phyloP scores from a whole-genome alignment of 2,113 vertebrate genomes.

The Mugil cephalus region DNA sequence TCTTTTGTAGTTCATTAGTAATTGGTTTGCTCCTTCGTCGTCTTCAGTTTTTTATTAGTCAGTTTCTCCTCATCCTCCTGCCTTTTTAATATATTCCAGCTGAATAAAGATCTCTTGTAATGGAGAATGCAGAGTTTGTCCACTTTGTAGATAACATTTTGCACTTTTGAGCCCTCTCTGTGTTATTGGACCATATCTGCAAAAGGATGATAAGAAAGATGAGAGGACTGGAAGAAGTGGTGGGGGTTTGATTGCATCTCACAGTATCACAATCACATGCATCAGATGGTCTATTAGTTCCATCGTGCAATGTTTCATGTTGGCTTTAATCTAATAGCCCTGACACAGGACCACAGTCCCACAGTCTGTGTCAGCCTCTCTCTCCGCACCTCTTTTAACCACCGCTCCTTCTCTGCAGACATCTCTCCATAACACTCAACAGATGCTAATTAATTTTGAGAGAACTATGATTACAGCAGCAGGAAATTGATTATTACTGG shows the following conservation, averaged over 20 bases:
- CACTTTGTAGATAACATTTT: constrained; percentile 51
- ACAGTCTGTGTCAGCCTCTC: constrained; percentile 32
- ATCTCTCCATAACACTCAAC: constrained; percentile 51
- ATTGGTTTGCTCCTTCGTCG: constrained; percentile 1
- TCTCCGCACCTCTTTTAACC: constrained; percentile 31
- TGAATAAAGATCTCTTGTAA: constrained; percentile 35
- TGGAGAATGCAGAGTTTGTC: constrained; percentile 18
- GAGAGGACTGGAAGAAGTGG: constrained; percentile 9
- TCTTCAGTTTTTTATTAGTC: constrained; percentile 26
- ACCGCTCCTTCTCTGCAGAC: constrained; percentile 44
- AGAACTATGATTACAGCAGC: constrained; percentile 80
- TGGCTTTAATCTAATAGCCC: constrained; percentile 59
- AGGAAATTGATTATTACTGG: constrained; percentile 80
- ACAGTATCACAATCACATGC: constrained; percentile 51
- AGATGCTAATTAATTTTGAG: constrained; percentile 77
- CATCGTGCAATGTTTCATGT: constrained; percentile 55
- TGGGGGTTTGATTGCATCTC: constrained; percentile 52
- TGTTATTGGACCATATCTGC: constrained; percentile 32
- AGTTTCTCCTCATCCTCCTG: not conserved
- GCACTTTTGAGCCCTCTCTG: constrained; percentile 17
- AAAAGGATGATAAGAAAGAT: constrained; percentile 41
- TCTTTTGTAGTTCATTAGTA: constrained; percentile 24
- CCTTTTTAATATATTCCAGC: constrained; percentile 22
- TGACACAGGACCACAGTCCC: constrained; percentile 30
- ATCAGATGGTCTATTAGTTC: constrained; percentile 60